Conservation (phyloP, 2,888 invertebrate species). For the Lepidocyrtoides sp. region DNA sequence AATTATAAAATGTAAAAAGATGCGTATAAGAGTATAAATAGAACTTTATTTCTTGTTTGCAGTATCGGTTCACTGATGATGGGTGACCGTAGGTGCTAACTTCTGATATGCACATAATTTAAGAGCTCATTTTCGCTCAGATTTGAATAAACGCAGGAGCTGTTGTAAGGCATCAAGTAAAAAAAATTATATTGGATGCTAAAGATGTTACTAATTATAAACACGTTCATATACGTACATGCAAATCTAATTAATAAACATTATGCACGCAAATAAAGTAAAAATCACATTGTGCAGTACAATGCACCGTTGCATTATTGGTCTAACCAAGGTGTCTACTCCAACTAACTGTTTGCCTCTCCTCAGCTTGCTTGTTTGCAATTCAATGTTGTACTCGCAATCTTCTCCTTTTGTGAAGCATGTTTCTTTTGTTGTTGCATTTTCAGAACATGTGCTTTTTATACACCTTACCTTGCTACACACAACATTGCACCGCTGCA, state of each 20-base stretch:
- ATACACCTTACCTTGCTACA: conserved; percentile 3
- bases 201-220: conserved; percentile 45
- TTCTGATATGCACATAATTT: too few species aligned
- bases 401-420: not conserved
- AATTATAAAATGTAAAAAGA: too few species aligned
- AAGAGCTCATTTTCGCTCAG: not conserved
- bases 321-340: not conserved
- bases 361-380: not conserved
- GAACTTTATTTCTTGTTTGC: too few species aligned
- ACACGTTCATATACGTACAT: not conserved
- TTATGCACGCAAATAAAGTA: not conserved
- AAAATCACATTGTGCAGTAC: not conserved
- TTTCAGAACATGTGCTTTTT: not conserved
- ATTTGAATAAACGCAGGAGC: not conserved
- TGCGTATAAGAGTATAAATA: too few species aligned
- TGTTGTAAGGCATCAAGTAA: not conserved
- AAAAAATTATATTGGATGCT: conserved; percentile 6
- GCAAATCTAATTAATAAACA: conserved; percentile 49
- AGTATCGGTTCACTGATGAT: too few species aligned
- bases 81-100: too few species aligned
- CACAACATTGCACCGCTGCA: too few species aligned
- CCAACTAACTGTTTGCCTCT: conserved; percentile 1
- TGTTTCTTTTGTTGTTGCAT: not conserved
- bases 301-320: not conserved
- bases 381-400: not conserved